These are phyloP conservation scores for Monomorium pharaonis DNA, from an alignment of 1,140 invertebrate genomes.

Conservation along the genomic window DNA sequence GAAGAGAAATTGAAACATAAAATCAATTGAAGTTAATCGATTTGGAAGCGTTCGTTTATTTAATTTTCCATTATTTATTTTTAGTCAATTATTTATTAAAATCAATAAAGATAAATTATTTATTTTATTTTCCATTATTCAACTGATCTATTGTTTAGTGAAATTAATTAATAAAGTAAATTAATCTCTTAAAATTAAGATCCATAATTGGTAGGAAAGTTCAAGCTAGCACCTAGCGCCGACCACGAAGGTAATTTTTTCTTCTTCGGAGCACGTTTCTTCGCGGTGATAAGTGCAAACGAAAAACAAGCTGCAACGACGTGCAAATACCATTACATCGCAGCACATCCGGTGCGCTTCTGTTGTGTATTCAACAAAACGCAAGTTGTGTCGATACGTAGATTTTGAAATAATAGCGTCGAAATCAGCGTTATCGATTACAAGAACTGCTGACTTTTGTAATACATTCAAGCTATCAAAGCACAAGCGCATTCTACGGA, in stretches of 20 bases:
- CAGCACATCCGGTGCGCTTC: neutral
- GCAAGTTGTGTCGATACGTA: conserved; percentile 13
- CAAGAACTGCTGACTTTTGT: conserved; percentile 4
- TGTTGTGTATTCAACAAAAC: neutral
- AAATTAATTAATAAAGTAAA: neutral
- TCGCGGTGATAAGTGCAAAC: neutral
- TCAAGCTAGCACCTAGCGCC: neutral
- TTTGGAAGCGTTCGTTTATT: neutral
- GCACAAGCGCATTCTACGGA: neutral
- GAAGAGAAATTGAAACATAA: neutral
- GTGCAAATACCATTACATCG: conserved; percentile 8
- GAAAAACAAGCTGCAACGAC: conserved; percentile 2
- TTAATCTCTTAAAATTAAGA: neutral
- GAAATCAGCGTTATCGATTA: conserved; percentile 23
- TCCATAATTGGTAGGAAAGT: neutral
- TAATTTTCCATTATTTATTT: neutral
- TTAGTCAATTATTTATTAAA: neutral
- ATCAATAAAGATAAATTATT: too few relatives aligned
- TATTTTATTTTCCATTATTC: neutral
- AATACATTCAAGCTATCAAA: conserved; percentile 21
- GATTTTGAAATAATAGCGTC: conserved; percentile 31
- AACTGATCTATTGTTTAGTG: too few relatives aligned
- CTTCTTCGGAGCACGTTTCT: neutral
- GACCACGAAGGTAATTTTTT: neutral
- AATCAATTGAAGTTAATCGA: neutral